Conservation (phyloP, 1,140 invertebrate genomes). For the Melanaphis sacchari region DNA sequence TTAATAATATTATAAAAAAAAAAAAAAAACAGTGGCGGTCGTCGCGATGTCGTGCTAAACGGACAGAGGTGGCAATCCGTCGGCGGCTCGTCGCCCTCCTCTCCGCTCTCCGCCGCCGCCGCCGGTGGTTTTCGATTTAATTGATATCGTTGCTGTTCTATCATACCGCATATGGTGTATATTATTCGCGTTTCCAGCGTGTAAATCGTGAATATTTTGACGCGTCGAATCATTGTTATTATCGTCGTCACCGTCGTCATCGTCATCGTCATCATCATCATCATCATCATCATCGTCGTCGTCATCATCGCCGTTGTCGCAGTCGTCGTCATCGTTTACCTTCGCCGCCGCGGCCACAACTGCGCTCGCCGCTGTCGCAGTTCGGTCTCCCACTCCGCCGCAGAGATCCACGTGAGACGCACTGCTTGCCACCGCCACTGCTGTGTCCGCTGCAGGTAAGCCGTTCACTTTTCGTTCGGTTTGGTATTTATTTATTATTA, state of each 20-base stretch:
- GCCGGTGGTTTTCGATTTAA: not conserved
- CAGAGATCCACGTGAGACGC: not conserved
- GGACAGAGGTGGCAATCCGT: too few species aligned
- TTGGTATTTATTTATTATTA: not conserved
- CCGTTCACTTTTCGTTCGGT: conserved; percentile 5
- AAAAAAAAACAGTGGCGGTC: too few species aligned
- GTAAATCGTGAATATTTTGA: too few species aligned
- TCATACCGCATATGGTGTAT: too few species aligned
- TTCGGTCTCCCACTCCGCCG: not conserved
- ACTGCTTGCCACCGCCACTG: not conserved
- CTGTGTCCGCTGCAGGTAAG: conserved; percentile 13
- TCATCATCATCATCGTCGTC: not conserved
- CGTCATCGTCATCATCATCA: too few species aligned
- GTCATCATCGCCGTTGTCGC: not conserved
- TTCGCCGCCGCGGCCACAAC: not conserved
- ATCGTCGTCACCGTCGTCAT: not conserved
- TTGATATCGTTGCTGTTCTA: too few species aligned
- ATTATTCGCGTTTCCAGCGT: too few species aligned
- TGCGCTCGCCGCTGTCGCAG: not conserved
- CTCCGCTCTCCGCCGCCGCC: too few species aligned
- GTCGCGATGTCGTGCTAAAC: too few species aligned
- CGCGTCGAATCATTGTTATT: too few species aligned
- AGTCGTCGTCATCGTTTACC: not conserved
- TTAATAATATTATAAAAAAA: too few species aligned
- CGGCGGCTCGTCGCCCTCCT: not conserved